Conservation (phyloP, 2,888 invertebrate genomes). For the Limnephilus rhombicus region DNA sequence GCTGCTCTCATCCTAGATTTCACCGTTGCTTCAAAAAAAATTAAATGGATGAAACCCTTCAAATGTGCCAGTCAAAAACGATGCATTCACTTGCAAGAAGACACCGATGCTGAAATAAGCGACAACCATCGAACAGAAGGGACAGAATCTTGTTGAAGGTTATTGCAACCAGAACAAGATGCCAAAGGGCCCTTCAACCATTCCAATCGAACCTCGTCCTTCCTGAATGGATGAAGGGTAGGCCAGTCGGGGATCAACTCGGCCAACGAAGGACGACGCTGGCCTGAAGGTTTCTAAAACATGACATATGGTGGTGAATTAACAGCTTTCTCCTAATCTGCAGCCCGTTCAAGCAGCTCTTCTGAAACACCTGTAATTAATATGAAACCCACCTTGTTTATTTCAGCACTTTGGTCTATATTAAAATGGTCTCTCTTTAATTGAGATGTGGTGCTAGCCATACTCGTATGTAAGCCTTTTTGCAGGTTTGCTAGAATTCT, state of each 20-base stretch:
- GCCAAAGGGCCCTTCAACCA: slow-evolving; percentile 60
- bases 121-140: slow-evolving; percentile 23
- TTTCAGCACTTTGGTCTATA: neutral
- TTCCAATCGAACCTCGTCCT: slow-evolving; percentile 88
- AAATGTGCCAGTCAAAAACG: neutral
- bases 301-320: neutral
- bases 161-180: slow-evolving; percentile 13
- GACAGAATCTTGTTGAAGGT: slow-evolving; percentile 6
- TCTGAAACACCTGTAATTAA: neutral
- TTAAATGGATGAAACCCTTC: neutral
- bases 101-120: slow-evolving; percentile 6
- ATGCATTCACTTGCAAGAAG: slow-evolving; percentile 36
- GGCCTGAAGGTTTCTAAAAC: slow-evolving; percentile 68
- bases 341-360: neutral
- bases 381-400: neutral
- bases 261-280: slow-evolving; percentile 92
- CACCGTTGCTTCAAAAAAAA: neutral
- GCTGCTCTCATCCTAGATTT: neutral
- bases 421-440: too few species aligned
- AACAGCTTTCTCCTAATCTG: neutral
- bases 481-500: neutral
- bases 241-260: slow-evolving; percentile 99
- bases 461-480: neutral
- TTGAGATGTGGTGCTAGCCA: too few species aligned
- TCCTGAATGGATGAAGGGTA: slow-evolving; percentile 89